Evolutionary conservation across 2,113 vertebrate species (phyloP).

Genomic region (Sceloporus undulatus): DNA sequence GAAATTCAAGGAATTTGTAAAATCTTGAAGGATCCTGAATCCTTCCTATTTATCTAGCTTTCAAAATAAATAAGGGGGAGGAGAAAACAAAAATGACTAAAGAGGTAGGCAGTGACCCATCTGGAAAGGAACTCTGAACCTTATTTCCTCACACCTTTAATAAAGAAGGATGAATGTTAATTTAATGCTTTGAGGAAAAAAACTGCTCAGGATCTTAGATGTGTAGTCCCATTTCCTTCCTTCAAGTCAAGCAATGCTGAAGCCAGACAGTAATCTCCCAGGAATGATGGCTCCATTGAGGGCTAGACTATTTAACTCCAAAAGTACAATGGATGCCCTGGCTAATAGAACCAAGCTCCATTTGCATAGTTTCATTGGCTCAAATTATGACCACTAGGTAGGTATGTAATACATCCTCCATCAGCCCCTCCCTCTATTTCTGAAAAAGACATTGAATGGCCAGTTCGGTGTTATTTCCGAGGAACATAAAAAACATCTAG

Average conservation of each 20-base stretch:
- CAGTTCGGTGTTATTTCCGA: not conserved
- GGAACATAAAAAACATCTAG: not conserved
- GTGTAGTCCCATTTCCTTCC: not conserved
- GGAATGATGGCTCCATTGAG: not conserved
- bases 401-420: not conserved
- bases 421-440: not conserved
- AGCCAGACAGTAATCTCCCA: not conserved
- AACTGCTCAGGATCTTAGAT: not conserved
- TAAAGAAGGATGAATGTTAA: not conserved
- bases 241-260: not conserved
- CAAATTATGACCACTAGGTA: not conserved
- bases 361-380: not conserved
- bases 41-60: not conserved
- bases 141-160: not conserved
- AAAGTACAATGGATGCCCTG: not conserved
- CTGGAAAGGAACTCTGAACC: not conserved
- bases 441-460: not conserved
- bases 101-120: not conserved
- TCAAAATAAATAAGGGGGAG: not conserved
- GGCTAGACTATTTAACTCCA: not conserved
- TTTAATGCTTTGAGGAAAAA: not conserved
- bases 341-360: not conserved
- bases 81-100: not conserved
- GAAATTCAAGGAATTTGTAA: not conserved
- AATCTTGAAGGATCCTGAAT: not conserved